A percentile compares a stretch with the other conserved stretches of the same genome.
phyloP scores from a whole-genome alignment of 2,888 invertebrate genomes.

The Ischnura elegans region DNA sequence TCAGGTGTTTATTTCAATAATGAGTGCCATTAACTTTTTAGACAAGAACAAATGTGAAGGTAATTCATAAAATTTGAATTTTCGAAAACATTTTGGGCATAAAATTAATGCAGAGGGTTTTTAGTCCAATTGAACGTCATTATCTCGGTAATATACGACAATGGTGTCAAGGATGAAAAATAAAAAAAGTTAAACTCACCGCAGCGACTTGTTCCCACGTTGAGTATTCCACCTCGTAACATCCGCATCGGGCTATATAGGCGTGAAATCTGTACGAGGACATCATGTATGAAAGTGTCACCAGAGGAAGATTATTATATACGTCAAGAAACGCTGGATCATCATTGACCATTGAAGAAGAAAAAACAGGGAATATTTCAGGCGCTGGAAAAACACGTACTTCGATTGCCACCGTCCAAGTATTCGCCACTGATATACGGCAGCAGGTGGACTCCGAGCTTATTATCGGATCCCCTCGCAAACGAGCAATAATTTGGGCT shows the following conservation, averaged over 20 bases:
- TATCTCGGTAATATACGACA: no score
- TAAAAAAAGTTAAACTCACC: no score
- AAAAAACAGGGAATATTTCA: not conserved
- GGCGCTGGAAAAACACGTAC: not conserved
- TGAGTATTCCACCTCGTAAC: no score
- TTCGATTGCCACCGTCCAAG: not conserved
- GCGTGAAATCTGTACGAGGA: not conserved
- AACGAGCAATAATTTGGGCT: conserved; percentile 27
- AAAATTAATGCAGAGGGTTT: no score
- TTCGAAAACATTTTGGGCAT: no score
- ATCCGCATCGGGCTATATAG: not conserved
- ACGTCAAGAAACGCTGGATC: not conserved
- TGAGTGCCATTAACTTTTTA: no score
- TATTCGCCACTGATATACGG: not conserved
- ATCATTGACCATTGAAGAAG: not conserved
- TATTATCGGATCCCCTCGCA: conserved; percentile 6
- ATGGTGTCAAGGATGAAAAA: no score
- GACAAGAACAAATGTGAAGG: no score
- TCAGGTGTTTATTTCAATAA: no score
- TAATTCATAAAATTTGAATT: no score
- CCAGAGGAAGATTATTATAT: not conserved
- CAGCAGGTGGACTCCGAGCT: not conserved
- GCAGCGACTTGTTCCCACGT: no score
- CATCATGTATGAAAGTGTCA: not conserved
- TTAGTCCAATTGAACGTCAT: no score